Conservation (phyloP, 2,888 invertebrate genomes). For the Thelaira solivaga region DNA sequence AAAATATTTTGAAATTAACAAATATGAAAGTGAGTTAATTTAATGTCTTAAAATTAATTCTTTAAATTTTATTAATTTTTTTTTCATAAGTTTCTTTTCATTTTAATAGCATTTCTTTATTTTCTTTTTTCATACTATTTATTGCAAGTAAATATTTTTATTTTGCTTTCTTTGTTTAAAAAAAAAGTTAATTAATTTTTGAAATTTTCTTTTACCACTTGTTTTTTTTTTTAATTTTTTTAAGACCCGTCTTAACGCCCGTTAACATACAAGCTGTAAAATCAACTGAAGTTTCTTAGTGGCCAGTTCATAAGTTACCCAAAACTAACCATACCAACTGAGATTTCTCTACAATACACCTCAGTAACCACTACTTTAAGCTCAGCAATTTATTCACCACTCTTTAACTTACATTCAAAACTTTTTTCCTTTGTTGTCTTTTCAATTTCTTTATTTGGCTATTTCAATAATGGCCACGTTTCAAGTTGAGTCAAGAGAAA, state of each 20-base stretch:
- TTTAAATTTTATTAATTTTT: neutral
- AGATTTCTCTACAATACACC: conserved; percentile 56
- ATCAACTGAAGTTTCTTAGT: conserved; percentile 45
- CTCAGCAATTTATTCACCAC: neutral
- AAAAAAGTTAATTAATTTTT: no score
- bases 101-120: no score
- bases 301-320: conserved; percentile 14
- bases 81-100: neutral
- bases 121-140: no score
- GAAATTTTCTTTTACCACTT: conserved; percentile 40
- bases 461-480: conserved; percentile 51
- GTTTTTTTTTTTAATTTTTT: neutral
- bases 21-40: conserved; percentile 36
- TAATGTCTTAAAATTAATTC: neutral
- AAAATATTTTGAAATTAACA: neutral
- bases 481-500: conserved; percentile 36
- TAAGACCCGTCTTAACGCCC: conserved; percentile 47
- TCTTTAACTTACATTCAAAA: conserved; percentile 8
- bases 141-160: neutral
- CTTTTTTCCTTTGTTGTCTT: neutral
- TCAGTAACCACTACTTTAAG: neutral
- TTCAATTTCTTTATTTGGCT: conserved; percentile 34
- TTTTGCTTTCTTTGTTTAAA: neutral
- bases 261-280: conserved; percentile 48
- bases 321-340: conserved; percentile 29